phyloP scores from a whole-genome alignment of 23 tunicate species.

The Ascidia mentula region DNA sequence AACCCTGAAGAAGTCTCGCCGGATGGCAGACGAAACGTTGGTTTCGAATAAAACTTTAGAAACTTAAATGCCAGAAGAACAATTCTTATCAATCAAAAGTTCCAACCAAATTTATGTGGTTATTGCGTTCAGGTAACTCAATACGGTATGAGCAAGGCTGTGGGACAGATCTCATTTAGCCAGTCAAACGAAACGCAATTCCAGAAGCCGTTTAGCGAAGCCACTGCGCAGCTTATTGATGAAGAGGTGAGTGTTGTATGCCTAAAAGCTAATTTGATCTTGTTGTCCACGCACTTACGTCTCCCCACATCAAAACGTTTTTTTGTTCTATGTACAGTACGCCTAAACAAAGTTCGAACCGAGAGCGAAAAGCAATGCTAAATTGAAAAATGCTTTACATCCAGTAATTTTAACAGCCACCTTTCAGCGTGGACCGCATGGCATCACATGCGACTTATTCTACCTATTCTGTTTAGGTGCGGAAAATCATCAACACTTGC shows the following conservation, averaged over 20 bases:
- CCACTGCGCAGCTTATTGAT: slow-evolving; percentile 88
- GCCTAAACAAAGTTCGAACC: too few species aligned
- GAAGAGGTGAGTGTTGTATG: slow-evolving; percentile 71
- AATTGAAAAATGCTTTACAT: neutral
- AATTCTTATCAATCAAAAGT: too few species aligned
- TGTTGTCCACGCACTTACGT: neutral
- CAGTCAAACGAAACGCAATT: slow-evolving; percentile 33
- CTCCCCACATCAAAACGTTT: neutral
- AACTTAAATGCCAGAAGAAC: too few species aligned
- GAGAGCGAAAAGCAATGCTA: too few species aligned
- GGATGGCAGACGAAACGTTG: too few species aligned
- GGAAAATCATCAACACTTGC: slow-evolving; percentile 52
- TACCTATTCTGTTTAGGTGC: slow-evolving; percentile 20
- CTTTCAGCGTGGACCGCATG: neutral
- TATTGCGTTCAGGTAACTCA: slow-evolving; percentile 64
- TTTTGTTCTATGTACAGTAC: too few species aligned
- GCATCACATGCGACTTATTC: neutral
- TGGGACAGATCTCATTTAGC: slow-evolving; percentile 90
- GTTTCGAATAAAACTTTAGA: too few species aligned
- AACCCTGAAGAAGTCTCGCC: too few species aligned
- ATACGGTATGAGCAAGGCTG: slow-evolving; percentile 86
- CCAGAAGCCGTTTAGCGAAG: slow-evolving; percentile 95
- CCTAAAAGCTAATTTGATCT: too few species aligned
- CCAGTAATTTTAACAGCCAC: neutral
- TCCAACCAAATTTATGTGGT: too few species aligned